Evolutionary conservation across 2,888 invertebrate species (phyloP).

Genomic region (Leucophenga montana): DNA sequence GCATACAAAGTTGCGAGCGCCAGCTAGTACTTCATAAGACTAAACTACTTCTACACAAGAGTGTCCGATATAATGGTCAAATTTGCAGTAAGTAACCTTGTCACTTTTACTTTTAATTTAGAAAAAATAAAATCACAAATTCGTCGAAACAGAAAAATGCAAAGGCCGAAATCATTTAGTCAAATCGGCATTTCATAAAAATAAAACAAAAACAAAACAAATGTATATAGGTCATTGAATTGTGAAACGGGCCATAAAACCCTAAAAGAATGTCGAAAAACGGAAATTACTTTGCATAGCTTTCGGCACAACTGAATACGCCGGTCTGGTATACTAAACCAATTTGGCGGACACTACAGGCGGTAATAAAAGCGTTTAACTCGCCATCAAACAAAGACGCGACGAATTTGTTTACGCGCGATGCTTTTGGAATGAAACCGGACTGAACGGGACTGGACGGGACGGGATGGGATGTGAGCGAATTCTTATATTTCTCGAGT

Average conservation of each 20-base stretch:
- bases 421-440: background rate
- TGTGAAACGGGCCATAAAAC: slow-evolving; percentile 28
- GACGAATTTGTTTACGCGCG: slow-evolving; percentile 12
- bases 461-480: too few relatives aligned
- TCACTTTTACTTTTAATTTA: too few relatives aligned
- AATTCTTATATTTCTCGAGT: background rate
- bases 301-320: background rate
- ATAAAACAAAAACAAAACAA: background rate
- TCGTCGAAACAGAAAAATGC: too few relatives aligned
- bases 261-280: slow-evolving; percentile 6
- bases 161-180: too few relatives aligned
- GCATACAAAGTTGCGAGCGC: too few relatives aligned
- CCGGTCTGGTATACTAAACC: background rate
- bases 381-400: slow-evolving; percentile 3
- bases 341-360: slow-evolving; percentile 22
- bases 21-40: too few relatives aligned
- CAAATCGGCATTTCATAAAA: background rate
- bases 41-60: too few relatives aligned
- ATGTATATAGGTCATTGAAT: slow-evolving; percentile 15
- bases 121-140: too few relatives aligned
- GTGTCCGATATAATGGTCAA: too few relatives aligned
- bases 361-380: slow-evolving; percentile 19
- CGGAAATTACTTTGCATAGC: background rate
- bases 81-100: too few relatives aligned
- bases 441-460: background rate